Conservation (phyloP, 2,113 vertebrate genomes). For the Alosa alosa region DNA sequence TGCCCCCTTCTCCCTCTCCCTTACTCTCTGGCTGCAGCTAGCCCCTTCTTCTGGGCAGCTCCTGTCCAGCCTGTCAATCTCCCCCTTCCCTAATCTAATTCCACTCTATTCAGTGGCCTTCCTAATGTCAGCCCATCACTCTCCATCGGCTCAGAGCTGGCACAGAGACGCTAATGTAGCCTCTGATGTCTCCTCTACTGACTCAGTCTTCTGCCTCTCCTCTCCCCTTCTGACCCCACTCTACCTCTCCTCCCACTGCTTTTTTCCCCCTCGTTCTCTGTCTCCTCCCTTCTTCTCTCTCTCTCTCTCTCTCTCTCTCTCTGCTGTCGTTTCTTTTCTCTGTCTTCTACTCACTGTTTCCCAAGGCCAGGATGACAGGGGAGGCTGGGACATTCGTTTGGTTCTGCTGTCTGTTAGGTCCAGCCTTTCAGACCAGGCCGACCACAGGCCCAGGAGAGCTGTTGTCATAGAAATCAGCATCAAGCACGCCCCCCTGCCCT, state of each 20-base stretch:
- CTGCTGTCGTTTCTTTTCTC: not conserved
- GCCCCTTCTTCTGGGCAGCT: conserved; percentile 13
- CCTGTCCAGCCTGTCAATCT: conserved; percentile 33
- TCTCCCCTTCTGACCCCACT: not conserved
- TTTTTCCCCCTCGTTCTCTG: not conserved
- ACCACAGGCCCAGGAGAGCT: conserved; percentile 28
- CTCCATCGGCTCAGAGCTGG: conserved; percentile 38
- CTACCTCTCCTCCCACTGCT: not conserved
- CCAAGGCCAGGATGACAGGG: conserved; percentile 34
- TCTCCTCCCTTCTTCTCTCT: not conserved
- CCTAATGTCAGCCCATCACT: conserved; percentile 45
- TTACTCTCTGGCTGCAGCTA: conserved; percentile 26
- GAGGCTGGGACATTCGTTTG: conserved; percentile 22
- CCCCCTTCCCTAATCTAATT: conserved; percentile 51
- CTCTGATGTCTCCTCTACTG: conserved; percentile 25
- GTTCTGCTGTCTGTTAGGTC: conserved; percentile 12
- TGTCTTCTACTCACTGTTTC: conserved; percentile 15
- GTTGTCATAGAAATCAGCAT: conserved; percentile 34
- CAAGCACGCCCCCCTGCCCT: not conserved
- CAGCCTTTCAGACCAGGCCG: conserved; percentile 31
- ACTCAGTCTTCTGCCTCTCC: conserved; percentile 15
- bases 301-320: not conserved
- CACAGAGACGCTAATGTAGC: conserved; percentile 45
- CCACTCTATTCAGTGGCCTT: conserved; percentile 23
- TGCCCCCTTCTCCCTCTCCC: conserved; percentile 20